A percentile compares a stretch with the other conserved stretches of the same genome.
Evolutionary conservation across 2,113 vertebrate genomes (phyloP).

Genomic region (Cavia aperea): DNA sequence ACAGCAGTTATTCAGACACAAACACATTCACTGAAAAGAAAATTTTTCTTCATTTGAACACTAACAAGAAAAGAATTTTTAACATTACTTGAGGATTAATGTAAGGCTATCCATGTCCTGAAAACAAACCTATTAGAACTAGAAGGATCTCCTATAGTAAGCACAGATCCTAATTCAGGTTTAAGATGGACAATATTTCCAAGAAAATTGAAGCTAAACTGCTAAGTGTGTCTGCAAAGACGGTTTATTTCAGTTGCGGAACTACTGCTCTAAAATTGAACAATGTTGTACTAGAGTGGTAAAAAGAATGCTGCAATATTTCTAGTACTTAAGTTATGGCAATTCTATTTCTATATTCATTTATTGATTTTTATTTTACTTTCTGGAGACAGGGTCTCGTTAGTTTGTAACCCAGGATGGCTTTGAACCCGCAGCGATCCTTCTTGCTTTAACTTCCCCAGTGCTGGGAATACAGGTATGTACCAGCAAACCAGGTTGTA

Average conservation of each 20-base stretch:
- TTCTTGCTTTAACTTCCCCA: background rate
- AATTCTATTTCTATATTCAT: background rate
- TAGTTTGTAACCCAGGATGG: background rate
- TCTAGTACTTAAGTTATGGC: background rate
- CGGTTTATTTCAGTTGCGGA: background rate
- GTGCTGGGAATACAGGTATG: background rate
- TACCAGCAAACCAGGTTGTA: background rate
- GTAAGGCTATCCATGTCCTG: background rate
- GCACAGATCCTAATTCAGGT: background rate
- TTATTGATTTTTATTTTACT: background rate
- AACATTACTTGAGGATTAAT: background rate
- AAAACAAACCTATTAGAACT: background rate
- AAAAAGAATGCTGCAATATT: background rate
- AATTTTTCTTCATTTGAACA: background rate
- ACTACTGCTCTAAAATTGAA: background rate
- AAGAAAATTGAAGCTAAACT: background rate
- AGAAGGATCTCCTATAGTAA: background rate
- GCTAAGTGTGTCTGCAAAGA: constrained; percentile 10
- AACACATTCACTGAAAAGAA: background rate
- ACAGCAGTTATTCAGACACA: background rate
- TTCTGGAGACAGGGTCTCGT: background rate
- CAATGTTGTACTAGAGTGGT: background rate
- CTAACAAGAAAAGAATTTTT: background rate
- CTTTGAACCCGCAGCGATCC: background rate
- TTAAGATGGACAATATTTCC: background rate